phyloP scores from a whole-genome alignment of 2,113 vertebrate species.

The Bettongia penicillata region DNA sequence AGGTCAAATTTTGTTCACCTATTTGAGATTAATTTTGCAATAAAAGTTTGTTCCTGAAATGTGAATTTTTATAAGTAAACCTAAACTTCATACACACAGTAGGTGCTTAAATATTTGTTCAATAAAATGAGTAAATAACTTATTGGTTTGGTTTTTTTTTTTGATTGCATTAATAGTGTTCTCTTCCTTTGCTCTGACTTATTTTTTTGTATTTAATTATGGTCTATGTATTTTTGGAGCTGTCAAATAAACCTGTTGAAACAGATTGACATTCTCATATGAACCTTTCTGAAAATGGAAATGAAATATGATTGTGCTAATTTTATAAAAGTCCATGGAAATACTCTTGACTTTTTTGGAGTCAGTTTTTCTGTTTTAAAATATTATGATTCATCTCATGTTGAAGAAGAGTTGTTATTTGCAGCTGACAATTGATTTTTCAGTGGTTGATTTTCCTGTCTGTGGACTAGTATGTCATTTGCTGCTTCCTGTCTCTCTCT shows the following conservation, averaged over 20 bases:
- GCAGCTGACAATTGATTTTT: not conserved
- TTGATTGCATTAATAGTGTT: not conserved
- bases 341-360: not conserved
- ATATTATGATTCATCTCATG: not conserved
- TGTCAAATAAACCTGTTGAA: not conserved
- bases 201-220: not conserved
- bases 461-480: not conserved
- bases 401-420: not conserved
- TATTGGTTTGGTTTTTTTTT: not conserved
- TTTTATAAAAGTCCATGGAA: not conserved
- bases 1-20: not conserved
- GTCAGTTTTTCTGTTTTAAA: conserved; percentile 10
- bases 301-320: not conserved
- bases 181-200: not conserved
- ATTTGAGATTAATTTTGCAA: not conserved
- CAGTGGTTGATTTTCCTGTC: not conserved
- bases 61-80: not conserved
- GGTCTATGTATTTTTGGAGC: not conserved
- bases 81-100: not conserved
- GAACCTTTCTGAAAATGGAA: not conserved
- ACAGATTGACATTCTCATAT: not conserved
- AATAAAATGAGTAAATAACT: not conserved
- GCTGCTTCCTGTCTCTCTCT: not conserved
- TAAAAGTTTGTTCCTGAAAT: not conserved
- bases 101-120: not conserved